A percentile compares a stretch with the other conserved stretches of the same genome.
These are phyloP conservation scores for Corythornis madagascariensis DNA, from an alignment of 2,113 vertebrate species.

Conservation along the genomic window DNA sequence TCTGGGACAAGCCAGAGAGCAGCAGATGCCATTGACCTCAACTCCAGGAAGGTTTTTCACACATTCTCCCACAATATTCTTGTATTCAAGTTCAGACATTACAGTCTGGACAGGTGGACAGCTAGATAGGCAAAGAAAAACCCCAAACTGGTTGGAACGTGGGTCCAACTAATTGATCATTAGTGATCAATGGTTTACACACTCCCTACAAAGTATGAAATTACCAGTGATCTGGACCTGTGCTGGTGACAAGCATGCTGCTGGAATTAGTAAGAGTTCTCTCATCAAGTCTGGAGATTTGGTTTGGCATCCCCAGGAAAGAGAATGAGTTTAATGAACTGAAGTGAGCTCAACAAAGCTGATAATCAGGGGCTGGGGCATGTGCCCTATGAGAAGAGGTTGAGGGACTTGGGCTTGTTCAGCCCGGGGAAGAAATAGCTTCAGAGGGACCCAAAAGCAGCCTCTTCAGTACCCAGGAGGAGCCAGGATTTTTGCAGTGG, in stretches of 20 bases:
- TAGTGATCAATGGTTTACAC: background rate
- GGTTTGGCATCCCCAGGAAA: background rate
- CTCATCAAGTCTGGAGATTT: background rate
- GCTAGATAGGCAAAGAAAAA: background rate
- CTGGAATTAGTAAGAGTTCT: background rate
- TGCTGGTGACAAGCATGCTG: background rate
- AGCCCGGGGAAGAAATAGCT: background rate
- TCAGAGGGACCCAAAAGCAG: background rate
- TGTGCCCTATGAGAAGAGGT: background rate
- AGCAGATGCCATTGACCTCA: background rate
- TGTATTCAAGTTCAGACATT: background rate
- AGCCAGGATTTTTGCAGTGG: background rate
- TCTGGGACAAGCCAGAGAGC: background rate
- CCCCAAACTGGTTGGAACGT: background rate
- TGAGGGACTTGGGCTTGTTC: background rate
- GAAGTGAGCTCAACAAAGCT: background rate
- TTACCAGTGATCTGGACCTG: background rate
- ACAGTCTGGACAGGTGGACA: background rate
- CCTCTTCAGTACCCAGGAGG: background rate
- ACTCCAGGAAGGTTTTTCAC: background rate
- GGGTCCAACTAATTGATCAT: too few relatives aligned
- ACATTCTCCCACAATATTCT: background rate
- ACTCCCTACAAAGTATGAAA: background rate
- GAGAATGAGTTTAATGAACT: background rate
- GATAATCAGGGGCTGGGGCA: background rate